phyloP scores from a whole-genome alignment of 2,113 vertebrate genomes.

The Notarius lentiginosus region DNA sequence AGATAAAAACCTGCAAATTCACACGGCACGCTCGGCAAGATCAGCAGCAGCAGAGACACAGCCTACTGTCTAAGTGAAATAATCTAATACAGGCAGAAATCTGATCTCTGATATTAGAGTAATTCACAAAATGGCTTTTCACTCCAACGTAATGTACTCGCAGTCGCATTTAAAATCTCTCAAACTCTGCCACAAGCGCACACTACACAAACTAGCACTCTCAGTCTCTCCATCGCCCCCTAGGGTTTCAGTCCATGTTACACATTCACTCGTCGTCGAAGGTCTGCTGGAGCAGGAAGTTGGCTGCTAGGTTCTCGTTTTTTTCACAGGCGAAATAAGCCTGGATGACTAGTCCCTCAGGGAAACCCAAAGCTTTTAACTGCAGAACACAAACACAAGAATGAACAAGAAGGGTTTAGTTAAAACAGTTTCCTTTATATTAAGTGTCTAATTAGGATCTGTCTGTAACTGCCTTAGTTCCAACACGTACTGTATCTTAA shows the following conservation, averaged over 20 bases:
- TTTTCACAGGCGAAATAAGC: slow-evolving; percentile 79
- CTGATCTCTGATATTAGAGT: slow-evolving; percentile 37
- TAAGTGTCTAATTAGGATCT: neutral
- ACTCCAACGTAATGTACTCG: slow-evolving; percentile 30
- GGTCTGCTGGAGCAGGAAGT: slow-evolving; percentile 78
- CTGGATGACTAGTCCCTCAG: slow-evolving; percentile 77
- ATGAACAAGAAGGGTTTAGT: neutral
- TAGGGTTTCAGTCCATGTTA: neutral
- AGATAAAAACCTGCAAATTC: slow-evolving; percentile 49
- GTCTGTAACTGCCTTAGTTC: neutral
- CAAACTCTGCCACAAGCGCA: slow-evolving; percentile 35
- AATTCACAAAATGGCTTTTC: slow-evolving; percentile 50
- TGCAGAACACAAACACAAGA: slow-evolving; percentile 60
- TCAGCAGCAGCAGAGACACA: slow-evolving; percentile 58
- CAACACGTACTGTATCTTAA: too few relatives aligned
- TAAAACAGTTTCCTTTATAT: neutral
- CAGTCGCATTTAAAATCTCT: slow-evolving; percentile 6
- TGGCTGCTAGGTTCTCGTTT: slow-evolving; percentile 77
- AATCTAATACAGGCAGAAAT: slow-evolving; percentile 53
- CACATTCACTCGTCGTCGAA: slow-evolving; percentile 74
- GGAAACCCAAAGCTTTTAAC: slow-evolving; percentile 79
- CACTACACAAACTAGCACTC: slow-evolving; percentile 37
- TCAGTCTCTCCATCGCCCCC: slow-evolving; percentile 4
- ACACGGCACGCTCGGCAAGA: slow-evolving; percentile 57
- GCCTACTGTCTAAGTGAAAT: slow-evolving; percentile 47